A percentile compares a stretch with the other conserved stretches of the same genome.
Evolutionary conservation across 2,113 vertebrate species (phyloP).

Genomic region (Sylvilagus bachmani): DNA sequence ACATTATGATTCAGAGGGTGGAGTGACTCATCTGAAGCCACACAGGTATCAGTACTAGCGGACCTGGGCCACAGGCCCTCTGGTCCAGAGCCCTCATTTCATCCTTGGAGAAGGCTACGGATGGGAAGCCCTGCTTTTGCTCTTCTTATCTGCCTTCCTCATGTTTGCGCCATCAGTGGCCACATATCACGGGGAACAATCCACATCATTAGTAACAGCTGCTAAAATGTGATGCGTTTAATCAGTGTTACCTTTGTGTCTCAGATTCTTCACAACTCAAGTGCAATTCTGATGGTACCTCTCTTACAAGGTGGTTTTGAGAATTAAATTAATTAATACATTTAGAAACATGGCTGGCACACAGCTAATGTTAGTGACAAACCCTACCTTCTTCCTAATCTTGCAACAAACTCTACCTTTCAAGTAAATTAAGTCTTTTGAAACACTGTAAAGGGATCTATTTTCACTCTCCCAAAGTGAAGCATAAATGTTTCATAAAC

Average conservation of each 20-base stretch:
- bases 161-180: conserved; percentile 8
- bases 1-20: neutral
- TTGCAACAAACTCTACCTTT: neutral
- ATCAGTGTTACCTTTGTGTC: conserved; percentile 24
- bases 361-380: neutral
- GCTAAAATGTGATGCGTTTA: neutral
- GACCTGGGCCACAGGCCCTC: neutral
- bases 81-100: neutral
- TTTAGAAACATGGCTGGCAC: neutral
- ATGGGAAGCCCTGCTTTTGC: neutral
- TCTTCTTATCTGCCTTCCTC: neutral
- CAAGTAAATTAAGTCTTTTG: neutral
- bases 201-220: neutral
- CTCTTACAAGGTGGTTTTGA: neutral
- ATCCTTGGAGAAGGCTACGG: neutral
- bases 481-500: conserved; percentile 54
- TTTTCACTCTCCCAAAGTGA: conserved; percentile 28
- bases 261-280: conserved; percentile 3
- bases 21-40: neutral
- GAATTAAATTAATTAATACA: conserved; percentile 8
- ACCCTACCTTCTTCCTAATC: neutral
- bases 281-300: neutral
- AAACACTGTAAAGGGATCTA: neutral
- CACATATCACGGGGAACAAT: neutral
- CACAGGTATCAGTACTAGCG: neutral